Evolutionary conservation across 2,113 vertebrate genomes (phyloP), one percentile per base, ranked within the genome.

Genomic region (Ascaphus truei): DNA sequence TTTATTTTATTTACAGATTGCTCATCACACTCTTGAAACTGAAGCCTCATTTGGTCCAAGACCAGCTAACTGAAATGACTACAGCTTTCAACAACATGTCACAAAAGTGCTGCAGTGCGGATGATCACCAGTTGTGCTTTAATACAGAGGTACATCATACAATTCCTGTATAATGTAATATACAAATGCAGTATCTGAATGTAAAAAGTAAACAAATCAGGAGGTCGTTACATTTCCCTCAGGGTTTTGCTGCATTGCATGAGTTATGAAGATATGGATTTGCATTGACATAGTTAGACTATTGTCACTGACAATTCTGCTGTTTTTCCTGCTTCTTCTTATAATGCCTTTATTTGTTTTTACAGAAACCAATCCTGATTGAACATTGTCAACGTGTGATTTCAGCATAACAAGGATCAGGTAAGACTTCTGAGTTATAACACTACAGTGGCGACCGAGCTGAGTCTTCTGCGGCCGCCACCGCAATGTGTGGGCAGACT

Each of bases 1-100:
- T 16, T 62, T n/a, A n/a, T n/a, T 41, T 34, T 30, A 26, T 3
- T 47, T 51, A 16, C 72, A 88, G 88, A 52, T 56, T 87, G 76
- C 77, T 88, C 8, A 0, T 83, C 39, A 68, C 77, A 64, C 58
- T 83, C 27, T 58, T 87, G 45, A 88, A 81, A 50, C 66, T 59
- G 43, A 83, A 77, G 56, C 78, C 75, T 15, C 59, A 69, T 55
- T 60, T 75, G 30, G 45, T 68, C 10, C 36, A 74, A 0, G 73
- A 81, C 2, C 72, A 77, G 1, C 25, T 80, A 0, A 57, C 7
- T 8, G 74, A 75, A 2, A 5, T 77, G 20, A 0, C 65, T 4
- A 43, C 0, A 0, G 68, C 62, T 33, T 82, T 87, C 57, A 31
- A 1, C 4, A 3, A 53, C 5, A 73, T 72, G 10, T 7, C 68